Base-by-base conservation (phyloP, 2,113 vertebrate genomes). In the Plectropomus leopardus region DNA sequence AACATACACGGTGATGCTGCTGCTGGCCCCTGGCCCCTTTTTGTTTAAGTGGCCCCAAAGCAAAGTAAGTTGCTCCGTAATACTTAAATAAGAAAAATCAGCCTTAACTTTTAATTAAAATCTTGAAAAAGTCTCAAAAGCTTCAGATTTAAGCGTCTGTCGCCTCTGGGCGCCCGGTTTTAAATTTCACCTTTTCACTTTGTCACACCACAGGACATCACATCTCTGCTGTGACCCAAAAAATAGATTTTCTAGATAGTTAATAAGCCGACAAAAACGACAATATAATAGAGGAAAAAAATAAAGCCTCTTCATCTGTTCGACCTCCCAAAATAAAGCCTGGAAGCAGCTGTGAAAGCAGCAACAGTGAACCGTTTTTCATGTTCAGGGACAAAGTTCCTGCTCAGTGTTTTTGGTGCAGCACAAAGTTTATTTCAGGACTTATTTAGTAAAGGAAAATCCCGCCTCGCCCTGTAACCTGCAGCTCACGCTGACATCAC, bases 291-390 rank as follows among this genome's bases (percentile, higher is more conserved):
- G 57, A 36, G 4, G 34, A 4, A 13, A 44, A 58, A n/a, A 3
- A 44, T 14, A 0, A 21, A 24, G 11, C 7, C 8, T 24, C 13
- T 15, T 0, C n/a, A 53, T 58, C 32, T 68, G 28, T 67, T 9
- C 13, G n/a, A n/a, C n/a, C n/a, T n/a, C 60, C 1, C 57, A 51
- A 40, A 26, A 79, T 2, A 47, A 3, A 23, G 21, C 6, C 36
- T 63, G 78, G 83, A 85, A 76, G 17, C 61, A 51, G 60, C 72
- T 80, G 66, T 64, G 57, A 44, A 32, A 70, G 45, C 65, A 57
- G 60, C 15, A 54, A n/a, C 57, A 17, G n/a, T n/a, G 15, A 42
- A 14, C 40, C 57, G 55, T 32, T 0, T 30, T 68, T 48, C 15
- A 11, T 57, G 17, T 57, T 77, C 51, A 58, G 59, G 8, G 16